Evolutionary conservation across 2,113 vertebrate species (phyloP).

Genomic region (Pelodiscus sinensis): DNA sequence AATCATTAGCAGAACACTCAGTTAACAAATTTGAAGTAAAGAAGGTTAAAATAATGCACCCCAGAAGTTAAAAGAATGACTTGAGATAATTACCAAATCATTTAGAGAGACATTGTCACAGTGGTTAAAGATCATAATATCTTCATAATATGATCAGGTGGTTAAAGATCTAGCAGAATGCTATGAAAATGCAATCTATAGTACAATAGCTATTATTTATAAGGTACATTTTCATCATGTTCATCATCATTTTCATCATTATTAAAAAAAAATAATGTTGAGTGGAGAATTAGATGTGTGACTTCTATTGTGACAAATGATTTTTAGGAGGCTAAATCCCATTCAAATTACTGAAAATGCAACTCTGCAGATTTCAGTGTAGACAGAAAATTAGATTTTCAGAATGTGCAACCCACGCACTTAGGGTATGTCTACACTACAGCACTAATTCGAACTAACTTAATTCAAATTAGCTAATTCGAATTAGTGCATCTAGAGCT

Average conservation of each 20-base stretch:
- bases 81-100: not conserved
- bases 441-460: no score
- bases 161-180: not conserved
- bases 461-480: no score
- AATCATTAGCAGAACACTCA: slow-evolving; percentile 50
- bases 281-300: not conserved
- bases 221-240: not conserved
- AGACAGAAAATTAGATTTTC: not conserved
- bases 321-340: not conserved
- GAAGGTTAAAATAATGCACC: slow-evolving; percentile 6
- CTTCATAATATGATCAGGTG: no score
- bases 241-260: no score
- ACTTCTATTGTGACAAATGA: not conserved
- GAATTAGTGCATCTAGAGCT: no score
- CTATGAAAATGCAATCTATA: not conserved
- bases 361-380: not conserved
- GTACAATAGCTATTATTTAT: not conserved
- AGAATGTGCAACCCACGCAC: not conserved
- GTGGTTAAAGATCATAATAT: not conserved
- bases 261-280: no score
- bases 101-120: not conserved
- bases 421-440: no score
- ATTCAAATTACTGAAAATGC: not conserved
- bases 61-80: not conserved
- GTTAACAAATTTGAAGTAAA: slow-evolving; percentile 32